Base-by-base conservation (phyloP, 2,888 invertebrate genomes). In the Drosophila paramelanica region DNA sequence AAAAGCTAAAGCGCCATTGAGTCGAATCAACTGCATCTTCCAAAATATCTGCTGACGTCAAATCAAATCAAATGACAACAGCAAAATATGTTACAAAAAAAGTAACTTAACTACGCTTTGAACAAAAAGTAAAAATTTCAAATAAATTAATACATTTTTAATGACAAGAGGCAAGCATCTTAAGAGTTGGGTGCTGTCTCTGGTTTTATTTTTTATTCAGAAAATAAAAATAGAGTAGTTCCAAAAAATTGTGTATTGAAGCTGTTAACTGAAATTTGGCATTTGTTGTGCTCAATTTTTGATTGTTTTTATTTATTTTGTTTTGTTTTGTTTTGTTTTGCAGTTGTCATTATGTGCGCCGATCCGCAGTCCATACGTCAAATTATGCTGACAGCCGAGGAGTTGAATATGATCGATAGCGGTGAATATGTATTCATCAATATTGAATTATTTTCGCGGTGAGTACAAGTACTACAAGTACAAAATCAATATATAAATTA, bases 401-500 rank as follows among this genome's bases (percentile, higher is more conserved):
- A 98, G 76, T 94, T 99, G 73, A 97, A 97, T 85, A 99, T 99
- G 98, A 97, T 98, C 77, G 96, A 96, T 61, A 97, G 96, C 66
- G 99, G 99, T 7, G 99, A 99, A 93, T 99, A 99, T 93, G 98
- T 98, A 56, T 98, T 99, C 94, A 97, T 99, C 93, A 99, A 98
- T 93, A 97, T 99, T 88, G 98, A 99, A 92, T 94, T 99, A 39
- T 98, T 98, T 92, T 97, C 97, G 78, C 97, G 98, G 99, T 99
- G 93, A 95, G 95, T 92, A 81, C 64, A 64, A 59, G 38, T 10
- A 27, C 7, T 36, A 49, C 53, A 51, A 65, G 53, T 62, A 58
- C 68, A 62, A 72, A 68, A 59, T 61, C 66, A 74, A 81, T 64
- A 52, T 77, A 67, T 77, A 72, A 69, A 68, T 80, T 71, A 72